Percentiles rank a stretch among this genome's conserved stretches.
Conservation (phyloP, 2,888 invertebrate species). For the Polietes domitor region DNA sequence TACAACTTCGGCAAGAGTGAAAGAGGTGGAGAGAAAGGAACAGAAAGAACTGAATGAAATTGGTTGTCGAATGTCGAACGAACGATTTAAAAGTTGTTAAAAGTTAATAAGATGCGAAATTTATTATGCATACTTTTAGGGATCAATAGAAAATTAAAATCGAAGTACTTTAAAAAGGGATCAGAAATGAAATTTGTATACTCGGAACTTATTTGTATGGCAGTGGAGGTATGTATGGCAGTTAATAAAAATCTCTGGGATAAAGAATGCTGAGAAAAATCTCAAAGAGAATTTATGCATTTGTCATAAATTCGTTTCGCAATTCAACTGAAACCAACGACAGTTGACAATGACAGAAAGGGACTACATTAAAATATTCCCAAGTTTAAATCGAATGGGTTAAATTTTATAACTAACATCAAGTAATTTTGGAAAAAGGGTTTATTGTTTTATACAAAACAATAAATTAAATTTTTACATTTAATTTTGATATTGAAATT, state of each 20-base stretch:
- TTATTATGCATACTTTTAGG: constrained; percentile 50
- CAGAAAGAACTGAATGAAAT: not conserved
- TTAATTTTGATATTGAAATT: too few species aligned
- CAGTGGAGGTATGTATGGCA: not conserved
- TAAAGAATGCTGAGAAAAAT: not conserved
- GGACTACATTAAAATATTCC: not conserved
- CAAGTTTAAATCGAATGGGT: too few species aligned
- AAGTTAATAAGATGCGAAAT: constrained; percentile 57
- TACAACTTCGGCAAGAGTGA: not conserved
- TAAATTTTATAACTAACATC: too few species aligned
- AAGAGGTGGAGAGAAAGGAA: not conserved
- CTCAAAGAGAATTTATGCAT: not conserved
- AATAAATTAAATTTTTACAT: too few species aligned
- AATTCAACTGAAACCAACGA: not conserved
- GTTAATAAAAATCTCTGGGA: not conserved
- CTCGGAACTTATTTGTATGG: not conserved
- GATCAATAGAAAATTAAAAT: constrained; percentile 52
- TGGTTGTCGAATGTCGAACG: constrained; percentile 57
- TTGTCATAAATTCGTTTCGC: not conserved
- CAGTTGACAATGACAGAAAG: not conserved
- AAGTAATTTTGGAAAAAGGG: too few species aligned
- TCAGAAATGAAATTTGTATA: constrained; percentile 2
- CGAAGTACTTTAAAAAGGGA: constrained; percentile 28
- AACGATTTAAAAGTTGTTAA: constrained; percentile 62
- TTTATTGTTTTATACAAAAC: too few species aligned